These are phyloP conservation scores for Pseudolaguvia tuberculata DNA, from an alignment of 2,113 vertebrate species.

Conservation along the genomic window DNA sequence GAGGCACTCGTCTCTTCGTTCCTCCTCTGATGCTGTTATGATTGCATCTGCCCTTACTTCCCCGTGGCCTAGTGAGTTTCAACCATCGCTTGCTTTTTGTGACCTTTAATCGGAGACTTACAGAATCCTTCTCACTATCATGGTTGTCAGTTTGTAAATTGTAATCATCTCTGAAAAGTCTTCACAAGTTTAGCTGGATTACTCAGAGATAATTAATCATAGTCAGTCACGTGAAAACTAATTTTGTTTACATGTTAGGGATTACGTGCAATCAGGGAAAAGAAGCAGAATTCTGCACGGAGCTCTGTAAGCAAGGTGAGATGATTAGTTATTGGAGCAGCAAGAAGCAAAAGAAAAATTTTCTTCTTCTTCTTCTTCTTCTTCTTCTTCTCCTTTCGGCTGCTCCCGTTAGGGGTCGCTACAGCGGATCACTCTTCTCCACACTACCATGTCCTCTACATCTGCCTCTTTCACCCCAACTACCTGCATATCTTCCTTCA, in stretches of 20 bases:
- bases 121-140: slow-evolving; percentile 72
- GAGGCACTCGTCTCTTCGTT: slow-evolving; percentile 53
- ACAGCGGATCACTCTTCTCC: no score
- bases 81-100: slow-evolving; percentile 54
- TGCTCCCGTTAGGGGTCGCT: no score
- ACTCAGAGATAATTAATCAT: slow-evolving; percentile 76
- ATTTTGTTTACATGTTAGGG: slow-evolving; percentile 73
- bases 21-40: slow-evolving; percentile 52
- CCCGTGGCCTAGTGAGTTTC: slow-evolving; percentile 61
- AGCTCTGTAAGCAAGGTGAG: slow-evolving; percentile 59
- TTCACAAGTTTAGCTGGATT: slow-evolving; percentile 72
- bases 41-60: slow-evolving; percentile 72
- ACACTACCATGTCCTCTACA: no score
- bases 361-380: no score
- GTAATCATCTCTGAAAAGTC: slow-evolving; percentile 78
- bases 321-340: slow-evolving; percentile 44
- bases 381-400: no score
- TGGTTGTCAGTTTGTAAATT: slow-evolving; percentile 75
- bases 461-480: no score
- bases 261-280: slow-evolving; percentile 64
- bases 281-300: slow-evolving; percentile 50
- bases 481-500: no score
- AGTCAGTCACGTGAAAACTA: slow-evolving; percentile 72
- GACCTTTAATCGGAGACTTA: slow-evolving; percentile 74
- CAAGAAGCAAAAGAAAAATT: slow-evolving; percentile 26